Conservation (phyloP, 2,113 vertebrate species). For the Pluvialis apricaria region DNA sequence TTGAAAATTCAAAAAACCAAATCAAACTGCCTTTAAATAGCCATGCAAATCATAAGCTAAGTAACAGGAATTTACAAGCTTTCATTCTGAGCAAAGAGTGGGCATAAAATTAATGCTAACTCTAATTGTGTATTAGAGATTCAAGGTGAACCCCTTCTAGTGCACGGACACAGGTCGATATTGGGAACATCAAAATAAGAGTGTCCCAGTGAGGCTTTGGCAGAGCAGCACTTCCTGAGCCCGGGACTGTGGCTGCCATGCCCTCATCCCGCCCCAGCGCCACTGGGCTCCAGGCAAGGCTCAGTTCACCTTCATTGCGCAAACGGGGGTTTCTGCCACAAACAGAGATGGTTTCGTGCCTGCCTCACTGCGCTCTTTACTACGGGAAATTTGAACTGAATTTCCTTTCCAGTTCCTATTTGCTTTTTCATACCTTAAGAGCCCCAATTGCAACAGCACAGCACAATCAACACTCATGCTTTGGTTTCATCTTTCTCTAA, state of each 20-base stretch:
- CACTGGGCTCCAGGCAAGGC: accelerated
- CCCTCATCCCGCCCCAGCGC: neutral
- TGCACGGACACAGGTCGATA: too few relatives aligned
- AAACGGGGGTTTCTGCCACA: neutral
- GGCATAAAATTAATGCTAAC: neutral
- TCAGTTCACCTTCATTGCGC: neutral
- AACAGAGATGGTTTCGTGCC: neutral
- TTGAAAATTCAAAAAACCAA: neutral
- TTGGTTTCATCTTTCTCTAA: accelerated
- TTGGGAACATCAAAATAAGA: neutral
- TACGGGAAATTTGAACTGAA: neutral
- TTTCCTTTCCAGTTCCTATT: neutral
- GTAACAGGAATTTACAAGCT: neutral
- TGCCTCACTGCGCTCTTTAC: neutral
- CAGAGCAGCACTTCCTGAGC: neutral
- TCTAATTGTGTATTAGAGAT: neutral
- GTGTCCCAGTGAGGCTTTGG: neutral
- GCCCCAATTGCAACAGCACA: neutral
- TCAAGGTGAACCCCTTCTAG: neutral
- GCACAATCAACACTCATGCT: neutral
- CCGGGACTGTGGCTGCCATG: neutral
- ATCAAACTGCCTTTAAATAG: neutral
- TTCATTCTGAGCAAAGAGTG: neutral
- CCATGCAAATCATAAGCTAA: neutral
- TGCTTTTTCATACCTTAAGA: neutral